Conservation (phyloP, 2,797 vertebrate species). For the Acomys russatus region DNA sequence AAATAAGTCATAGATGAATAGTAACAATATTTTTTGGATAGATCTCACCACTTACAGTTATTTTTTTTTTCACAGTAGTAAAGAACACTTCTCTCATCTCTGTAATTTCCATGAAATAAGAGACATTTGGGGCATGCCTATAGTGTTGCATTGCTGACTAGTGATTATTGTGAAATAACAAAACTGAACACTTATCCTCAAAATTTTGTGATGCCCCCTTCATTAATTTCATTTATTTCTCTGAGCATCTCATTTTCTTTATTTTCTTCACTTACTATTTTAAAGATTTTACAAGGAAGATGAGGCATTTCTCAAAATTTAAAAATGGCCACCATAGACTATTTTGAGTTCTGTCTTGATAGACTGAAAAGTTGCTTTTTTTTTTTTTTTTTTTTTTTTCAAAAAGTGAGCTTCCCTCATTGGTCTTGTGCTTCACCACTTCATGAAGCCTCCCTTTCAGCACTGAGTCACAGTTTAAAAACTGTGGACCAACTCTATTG, state of each 20-base stretch:
- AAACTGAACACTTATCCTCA: background rate
- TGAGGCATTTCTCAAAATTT: background rate
- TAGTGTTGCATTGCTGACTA: background rate
- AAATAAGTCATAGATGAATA: background rate
- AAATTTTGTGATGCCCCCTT: background rate
- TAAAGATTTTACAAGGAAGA: background rate
- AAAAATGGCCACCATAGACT: background rate
- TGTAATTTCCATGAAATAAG: background rate
- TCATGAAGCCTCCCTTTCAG: background rate
- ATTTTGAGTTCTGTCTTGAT: background rate
- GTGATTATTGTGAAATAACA: background rate
- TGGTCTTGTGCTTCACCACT: background rate
- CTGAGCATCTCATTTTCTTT: background rate
- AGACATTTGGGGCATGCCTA: background rate
- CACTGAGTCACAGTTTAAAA: background rate
- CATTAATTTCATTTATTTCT: conserved; percentile 2
- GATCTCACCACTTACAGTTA: background rate
- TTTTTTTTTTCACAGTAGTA: background rate
- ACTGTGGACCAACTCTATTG: background rate
- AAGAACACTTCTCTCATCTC: background rate
- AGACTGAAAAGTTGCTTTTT: background rate
- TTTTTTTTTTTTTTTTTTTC: background rate
- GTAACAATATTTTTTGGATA: background rate
- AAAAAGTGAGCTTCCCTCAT: background rate
- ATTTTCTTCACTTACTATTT: conserved; percentile 15